Base-by-base conservation (phyloP, 1,140 invertebrate genomes). In the Planococcus citri region DNA sequence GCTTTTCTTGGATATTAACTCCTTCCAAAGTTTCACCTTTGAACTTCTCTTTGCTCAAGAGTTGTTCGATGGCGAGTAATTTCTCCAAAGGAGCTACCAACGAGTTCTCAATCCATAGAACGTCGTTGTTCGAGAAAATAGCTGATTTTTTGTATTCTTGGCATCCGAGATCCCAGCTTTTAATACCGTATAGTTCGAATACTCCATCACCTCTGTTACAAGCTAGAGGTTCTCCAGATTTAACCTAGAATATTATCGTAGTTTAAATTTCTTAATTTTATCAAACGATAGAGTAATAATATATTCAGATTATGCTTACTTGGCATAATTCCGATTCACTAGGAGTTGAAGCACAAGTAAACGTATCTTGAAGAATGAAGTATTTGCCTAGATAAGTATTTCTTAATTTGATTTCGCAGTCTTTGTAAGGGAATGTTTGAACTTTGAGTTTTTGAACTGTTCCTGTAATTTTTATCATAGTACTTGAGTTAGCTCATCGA, bases 161-260 rank as follows among this genome's bases (percentile, higher is more conserved):
- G 61, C 76, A 77, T 76, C 86, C 87, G 17, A 86, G 85, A 71
- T 90, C 89, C 80, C 85, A 88, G 41, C 85, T 86, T 77, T 87
- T 90, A 73, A 91, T 80, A 67, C 89, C 90, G 72, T 83, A 80
- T n/a, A 92, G 79, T 14, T 85, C 84, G 72, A 87, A 89, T 71
- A 79, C 80, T 4, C 84, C 85, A 68, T 88, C 82, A 14, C 84
- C 84, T n/a, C 81, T 83, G 6, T 85, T 83, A 75, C 90, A 92
- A 14, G 87, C 89, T 17, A 92, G 77, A 2, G 89, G 88, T 73
- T 88, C 87, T 22, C 90, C 90, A 51, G 85, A 81, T 75, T 91
- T 89, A 1, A 89, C 87, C 82, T 74, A 64, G 20, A 51, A 20
- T 9, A 9, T 33, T n/a, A n/a, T n/a, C n/a, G n/a, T n/a, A n/a